Percentiles rank a stretch among this genome's conserved stretches.
Evolutionary conservation across 2,797 vertebrate genomes (phyloP).

Genomic region (Spatula clypeata): DNA sequence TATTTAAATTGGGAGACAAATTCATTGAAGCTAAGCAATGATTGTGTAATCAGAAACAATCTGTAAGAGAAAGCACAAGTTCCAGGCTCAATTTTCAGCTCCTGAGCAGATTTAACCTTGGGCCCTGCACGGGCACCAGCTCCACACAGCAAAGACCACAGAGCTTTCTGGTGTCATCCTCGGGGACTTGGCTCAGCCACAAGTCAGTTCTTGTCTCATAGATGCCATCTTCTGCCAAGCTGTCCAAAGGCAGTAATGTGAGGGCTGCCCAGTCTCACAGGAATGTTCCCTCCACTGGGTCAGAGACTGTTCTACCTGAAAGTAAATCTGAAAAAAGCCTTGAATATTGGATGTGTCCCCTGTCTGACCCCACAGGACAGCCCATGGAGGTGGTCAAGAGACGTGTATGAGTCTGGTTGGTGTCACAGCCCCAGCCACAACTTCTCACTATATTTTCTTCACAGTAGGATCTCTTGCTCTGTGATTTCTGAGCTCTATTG

Average conservation of each 20-base stretch:
- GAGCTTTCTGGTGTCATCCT: background rate
- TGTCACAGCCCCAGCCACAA: background rate
- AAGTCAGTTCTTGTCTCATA: background rate
- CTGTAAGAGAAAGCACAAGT: background rate
- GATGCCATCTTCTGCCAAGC: background rate
- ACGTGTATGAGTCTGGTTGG: background rate
- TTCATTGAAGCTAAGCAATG: background rate
- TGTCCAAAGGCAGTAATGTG: background rate
- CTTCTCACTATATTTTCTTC: background rate
- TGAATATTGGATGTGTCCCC: background rate
- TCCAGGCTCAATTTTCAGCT: background rate
- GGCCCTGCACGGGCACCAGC: background rate
- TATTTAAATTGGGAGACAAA: background rate
- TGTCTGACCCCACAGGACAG: background rate
- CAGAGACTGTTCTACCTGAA: background rate
- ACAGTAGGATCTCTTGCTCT: background rate
- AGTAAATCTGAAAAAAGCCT: background rate
- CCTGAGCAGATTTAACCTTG: background rate
- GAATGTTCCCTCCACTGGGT: background rate
- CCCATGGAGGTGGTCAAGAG: fast-evolving
- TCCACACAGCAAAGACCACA: background rate
- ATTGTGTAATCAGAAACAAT: background rate
- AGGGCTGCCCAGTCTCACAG: background rate
- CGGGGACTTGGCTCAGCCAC: background rate
- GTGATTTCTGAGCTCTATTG: background rate